These are phyloP conservation scores for Chlorops oryzae DNA, from an alignment of 1,140 invertebrate species.

Conservation along the genomic window DNA sequence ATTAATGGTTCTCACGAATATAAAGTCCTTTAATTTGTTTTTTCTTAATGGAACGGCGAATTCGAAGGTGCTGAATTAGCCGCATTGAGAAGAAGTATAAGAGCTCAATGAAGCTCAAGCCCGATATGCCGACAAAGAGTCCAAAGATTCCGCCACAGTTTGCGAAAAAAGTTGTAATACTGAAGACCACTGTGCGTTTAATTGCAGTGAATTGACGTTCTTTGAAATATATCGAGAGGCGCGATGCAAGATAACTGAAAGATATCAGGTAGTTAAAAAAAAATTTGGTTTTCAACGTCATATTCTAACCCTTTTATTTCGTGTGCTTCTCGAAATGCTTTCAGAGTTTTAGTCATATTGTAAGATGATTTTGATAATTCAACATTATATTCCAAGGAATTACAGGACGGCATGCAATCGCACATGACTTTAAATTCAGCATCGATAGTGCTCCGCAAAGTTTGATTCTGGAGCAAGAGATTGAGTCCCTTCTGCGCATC, in stretches of 20 bases:
- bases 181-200: slow-evolving; percentile 56
- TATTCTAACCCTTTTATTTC: slow-evolving; percentile 23
- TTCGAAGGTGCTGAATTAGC: slow-evolving; percentile 36
- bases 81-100: slow-evolving; percentile 49
- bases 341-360: slow-evolving; percentile 27
- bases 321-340: slow-evolving; percentile 27
- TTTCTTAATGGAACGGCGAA: slow-evolving; percentile 31
- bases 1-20: too few relatives aligned
- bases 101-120: slow-evolving; percentile 53
- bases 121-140: slow-evolving; percentile 57
- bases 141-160: slow-evolving; percentile 62
- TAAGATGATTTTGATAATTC: slow-evolving; percentile 57
- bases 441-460: slow-evolving; percentile 24
- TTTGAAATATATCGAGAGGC: slow-evolving; percentile 55
- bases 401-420: slow-evolving; percentile 61
- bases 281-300: neutral
- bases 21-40: too few relatives aligned
- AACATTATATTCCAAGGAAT: slow-evolving; percentile 59
- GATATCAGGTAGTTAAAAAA: neutral
- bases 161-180: slow-evolving; percentile 59
- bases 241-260: slow-evolving; percentile 33
- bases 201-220: slow-evolving; percentile 61
- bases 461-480: slow-evolving; percentile 31
- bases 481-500: slow-evolving; percentile 38
- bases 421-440: slow-evolving; percentile 43